Conservation (phyloP, 2,113 vertebrate species). For the Eulemur macaco region DNA sequence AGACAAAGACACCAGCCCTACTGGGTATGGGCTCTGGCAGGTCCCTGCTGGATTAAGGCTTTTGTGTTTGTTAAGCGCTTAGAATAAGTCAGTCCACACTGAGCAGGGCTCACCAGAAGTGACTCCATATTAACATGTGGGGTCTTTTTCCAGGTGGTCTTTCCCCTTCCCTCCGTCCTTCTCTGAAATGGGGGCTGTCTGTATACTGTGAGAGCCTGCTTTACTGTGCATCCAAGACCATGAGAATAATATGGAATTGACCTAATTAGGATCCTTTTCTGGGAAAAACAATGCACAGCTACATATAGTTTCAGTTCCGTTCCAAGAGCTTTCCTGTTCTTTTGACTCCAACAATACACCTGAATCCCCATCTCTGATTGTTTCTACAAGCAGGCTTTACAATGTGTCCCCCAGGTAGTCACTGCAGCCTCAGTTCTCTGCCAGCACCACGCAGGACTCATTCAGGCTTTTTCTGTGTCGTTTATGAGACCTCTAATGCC, state of each 20-base stretch:
- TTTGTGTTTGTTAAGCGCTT: neutral
- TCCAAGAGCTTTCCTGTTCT: conserved; percentile 37
- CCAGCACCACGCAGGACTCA: neutral
- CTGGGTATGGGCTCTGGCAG: neutral
- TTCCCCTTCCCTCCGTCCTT: neutral
- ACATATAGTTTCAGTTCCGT: conserved; percentile 54
- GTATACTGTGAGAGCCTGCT: neutral
- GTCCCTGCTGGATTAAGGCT: neutral
- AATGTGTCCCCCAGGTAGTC: neutral
- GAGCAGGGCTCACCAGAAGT: neutral
- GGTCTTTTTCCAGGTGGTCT: conserved; percentile 18
- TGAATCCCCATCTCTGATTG: neutral
- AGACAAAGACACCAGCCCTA: neutral
- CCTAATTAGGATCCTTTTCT: conserved; percentile 59
- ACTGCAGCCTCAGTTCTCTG: neutral
- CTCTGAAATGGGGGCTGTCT: neutral
- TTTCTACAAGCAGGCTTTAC: neutral
- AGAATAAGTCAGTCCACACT: neutral
- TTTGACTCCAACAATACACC: neutral
- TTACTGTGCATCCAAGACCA: neutral
- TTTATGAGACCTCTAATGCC: neutral
- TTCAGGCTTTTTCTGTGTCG: neutral
- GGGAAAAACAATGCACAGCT: conserved; percentile 38
- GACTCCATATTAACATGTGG: neutral
- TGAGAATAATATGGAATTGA: conserved; percentile 29